Evolutionary conservation across 2,888 invertebrate genomes (phyloP).

Genomic region (Hypena proboscidalis): DNA sequence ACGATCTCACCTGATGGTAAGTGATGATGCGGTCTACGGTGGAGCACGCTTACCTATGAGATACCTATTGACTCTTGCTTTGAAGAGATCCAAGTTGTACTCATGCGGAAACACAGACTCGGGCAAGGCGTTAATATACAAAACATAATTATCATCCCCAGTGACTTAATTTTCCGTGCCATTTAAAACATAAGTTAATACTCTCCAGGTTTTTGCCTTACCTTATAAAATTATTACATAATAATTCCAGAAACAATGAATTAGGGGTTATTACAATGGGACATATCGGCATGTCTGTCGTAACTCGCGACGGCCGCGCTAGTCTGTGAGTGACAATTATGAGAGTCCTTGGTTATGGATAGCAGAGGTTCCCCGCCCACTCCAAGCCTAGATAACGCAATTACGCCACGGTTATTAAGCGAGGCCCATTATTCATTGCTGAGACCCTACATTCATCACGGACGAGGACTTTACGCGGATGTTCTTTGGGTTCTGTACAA

Average conservation of each 20-base stretch:
- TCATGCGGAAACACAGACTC: no score
- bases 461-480: conserved; percentile 38
- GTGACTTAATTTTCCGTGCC: no score
- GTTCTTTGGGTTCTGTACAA: no score
- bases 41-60: no score
- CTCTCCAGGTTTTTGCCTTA: no score
- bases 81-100: no score
- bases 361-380: conserved; percentile 63
- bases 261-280: conserved; percentile 22
- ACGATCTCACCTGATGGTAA: no score
- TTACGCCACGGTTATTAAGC: conserved; percentile 77
- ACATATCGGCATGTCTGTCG: conserved; percentile 45
- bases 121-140: no score
- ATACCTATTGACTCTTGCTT: no score
- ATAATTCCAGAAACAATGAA: conserved; percentile 2
- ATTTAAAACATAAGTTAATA: no score
- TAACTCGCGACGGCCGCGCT: conserved; percentile 30
- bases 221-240: neutral
- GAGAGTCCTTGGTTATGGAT: conserved; percentile 74
- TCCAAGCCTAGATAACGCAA: conserved; percentile 77
- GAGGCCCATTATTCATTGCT: conserved; percentile 76
- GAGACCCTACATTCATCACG: conserved; percentile 64
- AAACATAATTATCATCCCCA: no score
- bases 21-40: no score
- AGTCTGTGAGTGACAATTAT: conserved; percentile 76